Evolutionary conservation across 2,797 vertebrate genomes (phyloP).

Genomic region (Peromyscus attwateri): DNA sequence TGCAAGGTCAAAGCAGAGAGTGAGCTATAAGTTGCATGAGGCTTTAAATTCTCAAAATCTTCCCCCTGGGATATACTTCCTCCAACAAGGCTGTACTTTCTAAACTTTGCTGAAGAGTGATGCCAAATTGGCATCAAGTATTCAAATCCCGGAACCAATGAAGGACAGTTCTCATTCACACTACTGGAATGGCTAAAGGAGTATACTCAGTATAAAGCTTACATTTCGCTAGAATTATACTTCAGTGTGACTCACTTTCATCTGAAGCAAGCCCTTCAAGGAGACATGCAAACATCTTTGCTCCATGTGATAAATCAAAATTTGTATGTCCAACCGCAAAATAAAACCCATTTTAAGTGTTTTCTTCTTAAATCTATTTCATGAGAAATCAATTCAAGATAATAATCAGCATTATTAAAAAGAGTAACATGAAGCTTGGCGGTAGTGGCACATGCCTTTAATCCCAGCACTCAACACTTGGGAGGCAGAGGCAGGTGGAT

Average conservation of each 20-base stretch:
- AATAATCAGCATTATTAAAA: not conserved
- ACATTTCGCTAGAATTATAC: not conserved
- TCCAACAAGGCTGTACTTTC: not conserved
- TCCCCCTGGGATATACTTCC: not conserved
- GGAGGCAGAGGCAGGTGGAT: not conserved
- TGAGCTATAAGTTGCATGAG: not conserved
- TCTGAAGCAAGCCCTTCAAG: not conserved
- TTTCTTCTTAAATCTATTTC: constrained; percentile 53
- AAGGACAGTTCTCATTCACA: not conserved
- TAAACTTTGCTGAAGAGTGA: not conserved
- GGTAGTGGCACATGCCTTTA: not conserved
- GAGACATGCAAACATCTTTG: not conserved
- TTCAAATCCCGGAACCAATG: not conserved
- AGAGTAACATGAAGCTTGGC: not conserved
- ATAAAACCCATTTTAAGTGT: constrained; percentile 7
- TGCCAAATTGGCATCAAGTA: not conserved
- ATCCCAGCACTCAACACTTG: not conserved
- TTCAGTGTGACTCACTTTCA: not conserved
- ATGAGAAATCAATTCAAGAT: not conserved
- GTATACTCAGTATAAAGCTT: accelerated
- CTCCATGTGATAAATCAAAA: not conserved
- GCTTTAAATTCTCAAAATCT: not conserved
- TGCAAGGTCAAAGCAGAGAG: not conserved
- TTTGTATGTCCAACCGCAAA: not conserved
- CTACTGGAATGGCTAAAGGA: not conserved